Evolutionary conservation across 2,888 invertebrate genomes (phyloP).

Genomic region (Griposia aprilina): DNA sequence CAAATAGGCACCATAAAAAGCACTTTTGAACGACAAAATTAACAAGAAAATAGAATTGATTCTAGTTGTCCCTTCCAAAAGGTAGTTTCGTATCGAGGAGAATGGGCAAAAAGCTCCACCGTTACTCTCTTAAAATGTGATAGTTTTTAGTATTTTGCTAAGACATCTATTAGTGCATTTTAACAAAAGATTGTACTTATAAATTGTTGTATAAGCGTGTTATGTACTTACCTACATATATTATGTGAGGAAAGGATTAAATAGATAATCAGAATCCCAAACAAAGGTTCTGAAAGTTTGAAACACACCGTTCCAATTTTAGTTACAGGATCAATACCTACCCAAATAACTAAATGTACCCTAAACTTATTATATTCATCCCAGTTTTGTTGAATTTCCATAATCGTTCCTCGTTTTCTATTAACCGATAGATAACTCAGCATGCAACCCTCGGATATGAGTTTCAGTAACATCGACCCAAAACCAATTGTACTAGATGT

Average conservation of each 20-base stretch:
- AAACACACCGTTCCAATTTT: constrained; percentile 19
- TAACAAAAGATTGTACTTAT: not conserved
- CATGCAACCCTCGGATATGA: constrained; percentile 62
- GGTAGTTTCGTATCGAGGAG: no score
- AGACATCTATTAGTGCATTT: no score
- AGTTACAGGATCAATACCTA: constrained; percentile 33
- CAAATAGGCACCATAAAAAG: no score
- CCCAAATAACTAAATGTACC: constrained; percentile 41
- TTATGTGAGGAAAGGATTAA: constrained; percentile 21
- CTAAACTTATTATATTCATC: constrained; percentile 60
- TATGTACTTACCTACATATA: not conserved
- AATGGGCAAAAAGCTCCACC: not conserved
- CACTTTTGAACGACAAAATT: no score
- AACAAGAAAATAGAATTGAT: no score
- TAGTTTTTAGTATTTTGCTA: not conserved
- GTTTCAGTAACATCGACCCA: constrained; percentile 69
- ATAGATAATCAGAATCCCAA: constrained; percentile 37
- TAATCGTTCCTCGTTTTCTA: constrained; percentile 65
- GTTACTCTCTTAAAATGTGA: not conserved
- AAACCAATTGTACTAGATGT: constrained; percentile 76
- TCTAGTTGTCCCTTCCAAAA: no score
- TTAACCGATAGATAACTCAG: constrained; percentile 66
- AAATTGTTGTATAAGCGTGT: not conserved
- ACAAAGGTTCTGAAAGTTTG: constrained; percentile 30
- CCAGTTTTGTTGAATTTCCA: constrained; percentile 67